Evolutionary conservation across 2,797 vertebrate genomes (phyloP).

Genomic region (Scomberomorus guttatus): DNA sequence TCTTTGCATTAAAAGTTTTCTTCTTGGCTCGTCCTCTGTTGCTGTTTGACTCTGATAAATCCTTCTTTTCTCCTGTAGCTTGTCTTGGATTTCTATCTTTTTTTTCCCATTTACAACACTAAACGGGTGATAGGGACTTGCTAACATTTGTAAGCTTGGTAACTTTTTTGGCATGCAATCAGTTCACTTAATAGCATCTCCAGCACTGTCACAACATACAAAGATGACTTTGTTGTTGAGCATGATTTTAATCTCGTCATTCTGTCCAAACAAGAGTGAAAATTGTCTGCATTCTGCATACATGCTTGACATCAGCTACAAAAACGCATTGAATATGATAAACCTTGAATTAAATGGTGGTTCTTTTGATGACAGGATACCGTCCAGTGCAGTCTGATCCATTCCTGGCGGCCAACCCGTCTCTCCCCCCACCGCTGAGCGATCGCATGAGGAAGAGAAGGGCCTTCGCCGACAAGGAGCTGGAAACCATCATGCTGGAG

Average conservation of each 20-base stretch:
- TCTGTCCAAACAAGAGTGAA: neutral
- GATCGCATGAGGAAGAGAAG: slow-evolving; percentile 98
- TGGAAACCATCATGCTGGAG: slow-evolving; percentile 99
- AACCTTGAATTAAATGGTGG: neutral
- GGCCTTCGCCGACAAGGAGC: slow-evolving; percentile 98
- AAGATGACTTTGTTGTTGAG: neutral
- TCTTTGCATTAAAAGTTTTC: slow-evolving; percentile 15
- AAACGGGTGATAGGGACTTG: slow-evolving; percentile 80
- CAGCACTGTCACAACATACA: neutral
- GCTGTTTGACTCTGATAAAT: slow-evolving; percentile 72
- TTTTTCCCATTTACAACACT: slow-evolving; percentile 72
- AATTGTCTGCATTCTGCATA: neutral
- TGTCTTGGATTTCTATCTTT: slow-evolving; percentile 84
- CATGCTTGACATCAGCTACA: neutral
- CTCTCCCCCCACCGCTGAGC: slow-evolving; percentile 94
- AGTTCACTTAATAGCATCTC: neutral
- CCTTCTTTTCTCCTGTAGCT: slow-evolving; percentile 82
- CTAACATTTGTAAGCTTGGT: slow-evolving; percentile 67
- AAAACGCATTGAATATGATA: neutral
- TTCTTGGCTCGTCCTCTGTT: slow-evolving; percentile 36
- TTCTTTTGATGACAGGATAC: slow-evolving; percentile 87
- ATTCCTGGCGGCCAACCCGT: slow-evolving; percentile 87
- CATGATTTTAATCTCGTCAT: neutral
- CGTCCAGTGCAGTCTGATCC: slow-evolving; percentile 91
- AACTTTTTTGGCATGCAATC: neutral